phyloP scores from a whole-genome alignment of 1,140 invertebrate species.

The Cydia pomonella region DNA sequence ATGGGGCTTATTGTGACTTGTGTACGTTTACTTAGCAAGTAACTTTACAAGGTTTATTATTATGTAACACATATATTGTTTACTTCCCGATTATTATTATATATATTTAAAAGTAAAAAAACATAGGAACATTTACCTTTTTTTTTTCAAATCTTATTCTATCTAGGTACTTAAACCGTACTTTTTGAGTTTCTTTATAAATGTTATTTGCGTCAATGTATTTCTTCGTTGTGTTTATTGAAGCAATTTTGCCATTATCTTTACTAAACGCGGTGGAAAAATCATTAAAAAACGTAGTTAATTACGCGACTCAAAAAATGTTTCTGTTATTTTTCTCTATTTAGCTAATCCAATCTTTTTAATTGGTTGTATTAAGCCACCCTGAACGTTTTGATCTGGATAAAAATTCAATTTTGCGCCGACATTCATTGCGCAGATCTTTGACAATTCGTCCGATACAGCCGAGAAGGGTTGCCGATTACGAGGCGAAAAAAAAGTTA shows the following conservation, averaged over 20 bases:
- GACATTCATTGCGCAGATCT: constrained; percentile 58
- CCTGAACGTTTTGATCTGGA: constrained; percentile 68
- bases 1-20: background rate
- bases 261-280: background rate
- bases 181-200: too few species aligned
- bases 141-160: too few species aligned
- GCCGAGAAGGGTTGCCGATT: constrained; percentile 67
- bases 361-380: constrained; percentile 38
- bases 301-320: constrained; percentile 15
- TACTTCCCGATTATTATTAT: too few species aligned
- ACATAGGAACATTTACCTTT: too few species aligned
- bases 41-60: background rate
- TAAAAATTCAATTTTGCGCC: constrained; percentile 76
- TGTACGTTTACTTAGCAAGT: background rate
- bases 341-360: constrained; percentile 54
- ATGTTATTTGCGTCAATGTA: background rate
- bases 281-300: constrained; percentile 21
- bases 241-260: background rate
- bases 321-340: constrained; percentile 15
- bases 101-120: too few species aligned
- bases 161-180: too few species aligned
- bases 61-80: too few species aligned
- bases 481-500: constrained; percentile 73
- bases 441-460: constrained; percentile 68
- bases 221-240: constrained; percentile 4